A percentile compares a stretch with the other conserved stretches of the same genome.
phyloP scores from a whole-genome alignment of 2,888 invertebrate genomes.

The Luperina nickerlii region DNA sequence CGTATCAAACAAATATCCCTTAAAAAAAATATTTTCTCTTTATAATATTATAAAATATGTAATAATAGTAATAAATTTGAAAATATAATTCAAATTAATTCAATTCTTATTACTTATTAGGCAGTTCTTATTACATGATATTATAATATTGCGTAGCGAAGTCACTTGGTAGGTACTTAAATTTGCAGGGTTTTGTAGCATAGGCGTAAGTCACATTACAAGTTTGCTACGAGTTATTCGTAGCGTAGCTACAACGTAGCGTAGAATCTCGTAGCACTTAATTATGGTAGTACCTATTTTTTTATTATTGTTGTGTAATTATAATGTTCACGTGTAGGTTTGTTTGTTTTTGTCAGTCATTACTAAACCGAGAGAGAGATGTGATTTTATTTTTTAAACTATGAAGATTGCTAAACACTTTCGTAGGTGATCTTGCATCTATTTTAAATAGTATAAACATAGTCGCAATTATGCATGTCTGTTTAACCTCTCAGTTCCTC shows the following conservation, averaged over 20 bases:
- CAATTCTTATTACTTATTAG: too few relatives aligned
- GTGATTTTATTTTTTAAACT: not conserved
- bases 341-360: too few relatives aligned
- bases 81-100: not conserved
- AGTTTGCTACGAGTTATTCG: conserved; percentile 41
- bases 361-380: not conserved
- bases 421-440: not conserved
- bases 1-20: not conserved
- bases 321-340: not conserved
- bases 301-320: not conserved
- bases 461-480: not conserved
- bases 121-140: too few relatives aligned
- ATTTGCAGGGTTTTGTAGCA: not conserved
- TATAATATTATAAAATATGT: not conserved
- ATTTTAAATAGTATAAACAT: not conserved
- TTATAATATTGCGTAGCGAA: not conserved
- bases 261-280: conserved; percentile 45
- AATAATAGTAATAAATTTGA: not conserved
- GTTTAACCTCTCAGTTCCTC: not conserved
- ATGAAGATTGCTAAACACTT: not conserved
- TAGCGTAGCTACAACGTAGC: conserved; percentile 48
- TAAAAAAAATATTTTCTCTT: not conserved
- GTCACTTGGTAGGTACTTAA: not conserved
- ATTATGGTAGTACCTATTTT: not conserved
- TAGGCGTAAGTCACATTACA: not conserved